A percentile compares a stretch with the other conserved stretches of the same genome.
phyloP scores from a whole-genome alignment of 1,140 invertebrate species.

The Homarus americanus region DNA sequence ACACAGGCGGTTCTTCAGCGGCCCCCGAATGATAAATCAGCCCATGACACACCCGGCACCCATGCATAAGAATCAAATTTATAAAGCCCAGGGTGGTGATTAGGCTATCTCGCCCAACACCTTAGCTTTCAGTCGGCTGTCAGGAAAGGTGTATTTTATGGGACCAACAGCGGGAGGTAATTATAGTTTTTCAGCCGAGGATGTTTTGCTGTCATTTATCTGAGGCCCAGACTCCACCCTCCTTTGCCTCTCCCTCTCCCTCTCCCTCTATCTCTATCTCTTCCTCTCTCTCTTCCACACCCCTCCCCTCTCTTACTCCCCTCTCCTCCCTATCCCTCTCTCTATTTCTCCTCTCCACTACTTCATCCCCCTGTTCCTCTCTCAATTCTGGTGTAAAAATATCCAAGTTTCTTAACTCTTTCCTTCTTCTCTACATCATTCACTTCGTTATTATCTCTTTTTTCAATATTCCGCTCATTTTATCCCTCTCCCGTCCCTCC shows the following conservation, averaged over 20 bases:
- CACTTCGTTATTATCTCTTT: not conserved
- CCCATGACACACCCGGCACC: slow-evolving; percentile 52
- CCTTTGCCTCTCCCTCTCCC: not conserved
- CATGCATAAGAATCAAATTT: slow-evolving; percentile 72
- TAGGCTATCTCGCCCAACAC: slow-evolving; percentile 66
- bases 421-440: not conserved
- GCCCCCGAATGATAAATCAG: slow-evolving; percentile 26
- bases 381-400: no score
- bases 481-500: no score
- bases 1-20: slow-evolving; percentile 27
- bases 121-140: slow-evolving; percentile 66
- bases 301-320: not conserved
- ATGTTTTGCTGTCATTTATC: slow-evolving; percentile 45
- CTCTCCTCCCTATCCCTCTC: not conserved
- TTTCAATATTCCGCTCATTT: not conserved
- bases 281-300: not conserved
- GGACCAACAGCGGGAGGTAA: slow-evolving; percentile 47
- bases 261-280: not conserved
- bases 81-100: slow-evolving; percentile 54
- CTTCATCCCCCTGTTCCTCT: not conserved
- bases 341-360: not conserved
- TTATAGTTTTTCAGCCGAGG: slow-evolving; percentile 37
- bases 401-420: no score
- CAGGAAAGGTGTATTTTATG: slow-evolving; percentile 45
- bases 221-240: not conserved